Base-by-base conservation (phyloP, 2,113 vertebrate species). In the Limanda limanda region DNA sequence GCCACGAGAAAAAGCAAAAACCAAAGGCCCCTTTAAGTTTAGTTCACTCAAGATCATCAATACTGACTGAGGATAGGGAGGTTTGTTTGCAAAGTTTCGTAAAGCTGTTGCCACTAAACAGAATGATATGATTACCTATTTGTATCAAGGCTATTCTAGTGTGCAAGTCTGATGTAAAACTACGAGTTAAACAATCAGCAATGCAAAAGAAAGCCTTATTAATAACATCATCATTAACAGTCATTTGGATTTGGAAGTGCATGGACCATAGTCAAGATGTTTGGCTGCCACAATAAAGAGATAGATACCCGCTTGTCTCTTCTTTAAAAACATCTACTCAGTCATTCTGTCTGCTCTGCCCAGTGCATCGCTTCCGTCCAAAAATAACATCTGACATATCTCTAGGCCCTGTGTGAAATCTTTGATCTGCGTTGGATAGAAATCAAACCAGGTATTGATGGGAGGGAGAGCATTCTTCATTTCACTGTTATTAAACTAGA, bases 291-390 rank as follows among this genome's bases (percentile, higher is more conserved):
- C 31, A 78, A 69, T 27, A 78, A n/a, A 57, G 13, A 4, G 20
- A 27, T 71, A 76, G 58, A 86, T 62, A 78, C 5, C 35, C 45
- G 65, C 78, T 80, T 68, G 69, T 71, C 76, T 82, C 76, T 66
- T 82, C 73, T 82, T 66, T 66, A 82, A 80, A 71, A 83, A 18
- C 47, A 51, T 69, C 71, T 47, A 71, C 78, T 79, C 64, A 71
- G 64, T 80, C 76, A 80, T 76, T 81, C 58, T 68, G 55, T 59
- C 80, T 68, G 52, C 56, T 60, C 74, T 83, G 74, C 73, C 52
- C 37, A 35, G 27, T 59, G 47, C 52, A 79, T 25, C 75, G 76
- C 74, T 68, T 71, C 56, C 55, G 9, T 85, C 69, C 72, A 84
- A 82, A 79, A 78, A 83, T 68, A 88, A 37, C 62, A 72, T 74